phyloP scores from a whole-genome alignment of 2,797 vertebrate genomes.

The Pangasius macronema region DNA sequence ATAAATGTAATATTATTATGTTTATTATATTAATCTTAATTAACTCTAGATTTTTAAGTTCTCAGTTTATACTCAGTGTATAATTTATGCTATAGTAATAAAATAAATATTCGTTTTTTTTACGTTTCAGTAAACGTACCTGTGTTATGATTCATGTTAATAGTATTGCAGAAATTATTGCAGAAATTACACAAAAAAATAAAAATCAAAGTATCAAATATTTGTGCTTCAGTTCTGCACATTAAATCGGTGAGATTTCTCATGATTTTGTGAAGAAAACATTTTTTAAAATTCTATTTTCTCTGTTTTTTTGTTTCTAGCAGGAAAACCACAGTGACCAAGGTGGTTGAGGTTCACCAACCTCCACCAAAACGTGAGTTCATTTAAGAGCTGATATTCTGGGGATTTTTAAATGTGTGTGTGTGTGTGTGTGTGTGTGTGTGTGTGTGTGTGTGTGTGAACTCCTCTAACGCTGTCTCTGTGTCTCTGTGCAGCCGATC shows the following conservation, averaged over 20 bases:
- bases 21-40: background rate
- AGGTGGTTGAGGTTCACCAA: constrained; percentile 29
- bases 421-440: background rate
- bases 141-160: too few relatives aligned
- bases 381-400: background rate
- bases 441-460: background rate
- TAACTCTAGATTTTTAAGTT: background rate
- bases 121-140: too few relatives aligned
- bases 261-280: background rate
- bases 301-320: background rate
- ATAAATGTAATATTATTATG: background rate
- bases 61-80: background rate
- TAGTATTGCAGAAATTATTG: too few relatives aligned
- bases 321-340: constrained; percentile 47
- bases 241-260: background rate
- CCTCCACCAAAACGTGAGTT: constrained; percentile 65
- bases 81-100: background rate
- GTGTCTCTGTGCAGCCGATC: constrained; percentile 53
- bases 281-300: background rate
- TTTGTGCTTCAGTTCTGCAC: background rate
- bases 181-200: too few relatives aligned
- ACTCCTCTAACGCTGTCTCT: background rate
- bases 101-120: background rate
- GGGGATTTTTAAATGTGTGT: background rate
- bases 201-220: background rate